Evolutionary conservation across 2,888 invertebrate genomes (phyloP).

Genomic region (Spilarctia lutea): DNA sequence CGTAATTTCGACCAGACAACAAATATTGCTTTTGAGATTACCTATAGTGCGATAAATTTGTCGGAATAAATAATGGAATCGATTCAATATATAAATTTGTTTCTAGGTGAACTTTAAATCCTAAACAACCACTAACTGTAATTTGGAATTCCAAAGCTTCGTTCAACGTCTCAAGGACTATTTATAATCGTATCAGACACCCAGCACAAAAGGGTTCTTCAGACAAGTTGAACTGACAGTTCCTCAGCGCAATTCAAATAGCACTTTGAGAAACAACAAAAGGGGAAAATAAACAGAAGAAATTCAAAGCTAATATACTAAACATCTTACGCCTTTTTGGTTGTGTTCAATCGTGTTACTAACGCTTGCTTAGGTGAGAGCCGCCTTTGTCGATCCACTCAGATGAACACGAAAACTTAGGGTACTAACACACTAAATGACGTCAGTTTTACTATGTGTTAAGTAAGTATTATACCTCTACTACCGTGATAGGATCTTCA

Average conservation of each 20-base stretch:
- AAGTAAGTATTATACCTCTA: not conserved
- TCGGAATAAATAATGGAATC: not conserved
- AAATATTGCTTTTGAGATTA: not conserved
- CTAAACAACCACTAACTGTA: not conserved
- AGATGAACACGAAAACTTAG: conserved; percentile 55
- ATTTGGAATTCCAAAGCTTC: not conserved
- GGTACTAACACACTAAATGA: conserved; percentile 22
- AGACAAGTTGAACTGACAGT: conserved; percentile 1
- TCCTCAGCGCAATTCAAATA: conserved; percentile 16
- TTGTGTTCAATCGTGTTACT: conserved; percentile 68
- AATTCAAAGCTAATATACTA: conserved; percentile 42
- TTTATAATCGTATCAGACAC: conserved; percentile 4
- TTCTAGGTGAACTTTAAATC: not conserved
- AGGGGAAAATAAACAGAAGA: conserved; percentile 21
- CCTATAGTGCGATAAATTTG: not conserved
- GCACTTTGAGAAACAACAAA: conserved; percentile 14
- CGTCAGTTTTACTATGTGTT: not conserved
- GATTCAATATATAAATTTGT: not conserved
- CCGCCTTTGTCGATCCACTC: conserved; percentile 60
- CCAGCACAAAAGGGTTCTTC: conserved; percentile 4
- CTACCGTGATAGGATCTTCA: not conserved
- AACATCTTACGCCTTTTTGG: conserved; percentile 53
- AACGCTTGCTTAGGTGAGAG: conserved; percentile 61
- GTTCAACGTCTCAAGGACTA: not conserved
- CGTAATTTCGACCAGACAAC: not conserved